Percentiles rank a stretch among this genome's conserved stretches.
These are phyloP conservation scores for Agapornis roseicollis DNA, from an alignment of 2,113 vertebrate genomes.

Conservation along the genomic window DNA sequence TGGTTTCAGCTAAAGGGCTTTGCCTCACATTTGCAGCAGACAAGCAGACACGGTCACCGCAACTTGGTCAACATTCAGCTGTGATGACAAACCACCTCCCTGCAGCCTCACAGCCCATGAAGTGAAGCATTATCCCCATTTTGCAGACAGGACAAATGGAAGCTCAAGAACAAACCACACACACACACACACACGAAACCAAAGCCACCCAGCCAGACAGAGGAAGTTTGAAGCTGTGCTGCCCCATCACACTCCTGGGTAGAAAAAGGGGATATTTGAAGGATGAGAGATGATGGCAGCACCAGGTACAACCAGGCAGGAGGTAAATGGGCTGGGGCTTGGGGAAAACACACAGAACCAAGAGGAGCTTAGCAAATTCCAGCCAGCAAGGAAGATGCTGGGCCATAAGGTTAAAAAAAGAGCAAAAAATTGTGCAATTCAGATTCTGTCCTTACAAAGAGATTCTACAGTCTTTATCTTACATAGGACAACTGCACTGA, in stretches of 20 bases:
- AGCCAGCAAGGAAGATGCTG: neutral
- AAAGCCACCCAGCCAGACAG: neutral
- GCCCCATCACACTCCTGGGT: neutral
- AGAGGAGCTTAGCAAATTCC: neutral
- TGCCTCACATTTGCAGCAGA: neutral
- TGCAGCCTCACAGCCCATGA: neutral
- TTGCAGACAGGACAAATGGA: neutral
- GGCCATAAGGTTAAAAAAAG: neutral
- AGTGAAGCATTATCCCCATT: neutral
- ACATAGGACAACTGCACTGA: neutral
- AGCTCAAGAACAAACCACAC: neutral
- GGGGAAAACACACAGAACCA: neutral
- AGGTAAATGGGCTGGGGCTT: neutral
- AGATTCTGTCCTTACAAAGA: neutral
- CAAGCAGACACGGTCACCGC: rapidly evolving
- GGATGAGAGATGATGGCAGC: neutral
- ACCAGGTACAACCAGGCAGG: neutral
- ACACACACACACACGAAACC: neutral
- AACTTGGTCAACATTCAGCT: neutral
- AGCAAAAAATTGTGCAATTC: neutral
- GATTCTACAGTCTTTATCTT: neutral
- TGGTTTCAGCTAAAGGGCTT: neutral
- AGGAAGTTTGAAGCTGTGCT: rapidly evolving
- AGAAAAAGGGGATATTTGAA: neutral
- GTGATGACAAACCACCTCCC: neutral